Percentiles rank a stretch among this genome's conserved stretches.
These are phyloP conservation scores for Scaptomyza flava DNA, from an alignment of 2,888 invertebrate genomes.

Conservation along the genomic window DNA sequence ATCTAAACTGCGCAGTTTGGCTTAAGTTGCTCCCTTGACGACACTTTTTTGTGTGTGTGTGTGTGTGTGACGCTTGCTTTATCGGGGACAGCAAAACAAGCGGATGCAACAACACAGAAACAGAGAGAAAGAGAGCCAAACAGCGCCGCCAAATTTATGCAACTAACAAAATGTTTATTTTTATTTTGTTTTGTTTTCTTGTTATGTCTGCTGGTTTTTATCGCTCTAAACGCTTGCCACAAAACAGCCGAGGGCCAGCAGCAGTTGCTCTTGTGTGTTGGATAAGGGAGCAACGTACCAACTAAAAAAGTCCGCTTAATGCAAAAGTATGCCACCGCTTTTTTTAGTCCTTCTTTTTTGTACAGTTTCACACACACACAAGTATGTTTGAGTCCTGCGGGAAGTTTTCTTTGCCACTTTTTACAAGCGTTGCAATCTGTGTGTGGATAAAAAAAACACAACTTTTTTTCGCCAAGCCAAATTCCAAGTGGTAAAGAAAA, in stretches of 20 bases:
- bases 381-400: conserved; percentile 27
- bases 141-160: conserved; percentile 64
- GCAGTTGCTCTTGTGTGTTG: conserved; percentile 4
- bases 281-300: background rate
- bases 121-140: background rate
- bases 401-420: conserved; percentile 54
- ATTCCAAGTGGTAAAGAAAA: conserved; percentile 31
- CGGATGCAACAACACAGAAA: conserved; percentile 25
- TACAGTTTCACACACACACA: conserved; percentile 14
- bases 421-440: conserved; percentile 44
- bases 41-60: conserved; percentile 58
- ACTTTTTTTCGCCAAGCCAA: conserved; percentile 18
- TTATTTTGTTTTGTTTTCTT: conserved; percentile 21
- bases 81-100: conserved; percentile 54
- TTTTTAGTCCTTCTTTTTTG: conserved; percentile 20
- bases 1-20: conserved; percentile 54
- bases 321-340: conserved; percentile 36
- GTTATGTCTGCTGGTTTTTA: conserved; percentile 51
- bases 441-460: conserved; percentile 15
- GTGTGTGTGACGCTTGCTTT: conserved; percentile 47
- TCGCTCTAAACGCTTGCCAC: conserved; percentile 57
- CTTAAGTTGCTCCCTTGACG: conserved; percentile 70
- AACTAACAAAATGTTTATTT: conserved; percentile 70
- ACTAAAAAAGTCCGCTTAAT: conserved; percentile 18
- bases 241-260: conserved; percentile 27